Base-by-base conservation (phyloP, 2,888 invertebrate species). In the Ochlodes sylvanus region DNA sequence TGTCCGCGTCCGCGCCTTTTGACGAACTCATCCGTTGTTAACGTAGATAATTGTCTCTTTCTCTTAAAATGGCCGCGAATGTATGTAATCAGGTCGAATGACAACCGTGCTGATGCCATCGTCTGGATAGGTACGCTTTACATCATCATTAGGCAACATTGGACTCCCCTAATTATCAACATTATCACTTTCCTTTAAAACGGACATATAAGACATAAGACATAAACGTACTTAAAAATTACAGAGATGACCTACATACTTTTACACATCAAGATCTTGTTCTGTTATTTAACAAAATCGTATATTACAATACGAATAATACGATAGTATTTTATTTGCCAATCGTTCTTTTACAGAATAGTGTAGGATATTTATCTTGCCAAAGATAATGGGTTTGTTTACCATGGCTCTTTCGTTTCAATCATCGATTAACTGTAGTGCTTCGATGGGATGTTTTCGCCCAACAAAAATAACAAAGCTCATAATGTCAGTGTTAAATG, bases 1-100 rank as follows among this genome's bases (percentile, higher is more conserved):
- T 81, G 81, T 82, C 73, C 79, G 74, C 78, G 76, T 79, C 75
- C 75, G 68, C 75, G 80, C 83, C 83, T 84, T 85, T 83, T 82
- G 81, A 71, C 81, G 54, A 54, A 73, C 70, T 75, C 17, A 67
- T 61, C 52, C 69, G 69, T 72, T 69, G 72, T 69, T 69, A n/a
- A 61, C 55, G 58, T 68, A 72, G 69, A 70, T 72, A 72, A 71
- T 71, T 72, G 70, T 71, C 61, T 14, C 63, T 32, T 47, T 56
- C 15, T 41, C 58, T 50, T 50, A 62, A 38, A 38, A 61, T 61
- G 17, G 12, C 32, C 50, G 38, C 17, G 19, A 19, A 44, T 15
- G 32, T 44, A 10, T 60, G 32, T 27, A 47, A 60, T n/a, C 41
- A 47, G 60, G 60, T 47, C 47, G 19, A 17, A n/a, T 5, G 9